These are phyloP conservation scores for Caradrina kadenii DNA, from an alignment of 2,888 invertebrate species.

Conservation along the genomic window DNA sequence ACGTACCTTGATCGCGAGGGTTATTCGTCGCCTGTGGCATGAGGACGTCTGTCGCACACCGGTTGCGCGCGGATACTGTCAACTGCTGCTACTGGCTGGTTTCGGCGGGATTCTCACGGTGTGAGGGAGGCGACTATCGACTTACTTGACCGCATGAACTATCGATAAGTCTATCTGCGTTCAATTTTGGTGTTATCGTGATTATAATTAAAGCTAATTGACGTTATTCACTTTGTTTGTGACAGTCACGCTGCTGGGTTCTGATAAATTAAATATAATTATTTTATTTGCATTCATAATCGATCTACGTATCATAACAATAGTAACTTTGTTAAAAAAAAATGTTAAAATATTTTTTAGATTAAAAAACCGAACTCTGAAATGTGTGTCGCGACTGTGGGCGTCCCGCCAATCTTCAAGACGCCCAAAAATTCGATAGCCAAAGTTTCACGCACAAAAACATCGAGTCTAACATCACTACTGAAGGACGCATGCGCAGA, in stretches of 20 bases:
- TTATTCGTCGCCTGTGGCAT: conserved; percentile 72
- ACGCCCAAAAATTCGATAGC: conserved; percentile 59
- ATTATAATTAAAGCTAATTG: conserved; percentile 10
- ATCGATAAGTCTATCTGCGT: conserved; percentile 68
- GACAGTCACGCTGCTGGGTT: conserved; percentile 1
- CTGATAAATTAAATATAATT: background rate
- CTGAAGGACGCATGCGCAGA: conserved; percentile 81
- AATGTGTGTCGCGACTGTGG: background rate
- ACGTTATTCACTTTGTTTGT: conserved; percentile 1
- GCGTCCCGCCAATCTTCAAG: conserved; percentile 53
- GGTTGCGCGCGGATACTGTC: conserved; percentile 81
- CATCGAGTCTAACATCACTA: conserved; percentile 76
- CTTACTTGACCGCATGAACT: conserved; percentile 60
- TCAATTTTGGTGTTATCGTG: conserved; percentile 20
- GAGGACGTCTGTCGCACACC: conserved; percentile 73
- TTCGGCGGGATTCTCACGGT: conserved; percentile 74
- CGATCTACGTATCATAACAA: background rate
- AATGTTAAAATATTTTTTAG: background rate
- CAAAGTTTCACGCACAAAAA: conserved; percentile 57
- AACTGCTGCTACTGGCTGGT: conserved; percentile 62
- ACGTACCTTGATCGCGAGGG: conserved; percentile 79
- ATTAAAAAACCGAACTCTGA: background rate
- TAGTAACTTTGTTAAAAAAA: background rate
- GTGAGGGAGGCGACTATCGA: conserved; percentile 70
- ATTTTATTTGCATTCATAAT: background rate